phyloP scores from a whole-genome alignment of 2,888 invertebrate species.

The Chrysotoxum bicinctum region DNA sequence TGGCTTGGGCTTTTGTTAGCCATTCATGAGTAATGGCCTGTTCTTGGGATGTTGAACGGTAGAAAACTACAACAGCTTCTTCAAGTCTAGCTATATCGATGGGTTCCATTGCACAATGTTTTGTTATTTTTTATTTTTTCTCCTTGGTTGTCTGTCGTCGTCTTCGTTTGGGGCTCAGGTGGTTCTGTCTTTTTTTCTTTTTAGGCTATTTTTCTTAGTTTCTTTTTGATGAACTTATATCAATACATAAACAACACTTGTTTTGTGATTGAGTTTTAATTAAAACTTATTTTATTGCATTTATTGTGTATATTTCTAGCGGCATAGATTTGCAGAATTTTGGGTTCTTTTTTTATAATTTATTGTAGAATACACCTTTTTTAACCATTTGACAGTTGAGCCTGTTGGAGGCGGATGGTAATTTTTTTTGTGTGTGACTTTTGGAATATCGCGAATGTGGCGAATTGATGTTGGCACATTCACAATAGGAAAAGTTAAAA shows the following conservation, averaged over 20 bases:
- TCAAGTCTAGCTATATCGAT: conserved; percentile 80
- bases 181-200: conserved; percentile 19
- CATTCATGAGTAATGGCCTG: conserved; percentile 91
- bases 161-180: conserved; percentile 15
- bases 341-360: conserved; percentile 33
- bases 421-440: conserved; percentile 11
- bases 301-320: conserved; percentile 42
- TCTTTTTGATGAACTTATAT: conserved; percentile 16
- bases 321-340: conserved; percentile 36
- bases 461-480: conserved; percentile 31
- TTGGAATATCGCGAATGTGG: conserved; percentile 11
- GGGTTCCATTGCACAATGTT: conserved; percentile 76
- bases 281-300: conserved; percentile 8
- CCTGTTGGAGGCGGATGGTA: conserved; percentile 63
- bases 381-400: conserved; percentile 66
- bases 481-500: not conserved
- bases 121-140: conserved; percentile 31
- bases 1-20: conserved; percentile 92
- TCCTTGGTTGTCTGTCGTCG: conserved; percentile 9
- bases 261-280: not conserved
- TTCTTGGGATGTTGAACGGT: conserved; percentile 83
- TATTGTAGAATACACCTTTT: conserved; percentile 67
- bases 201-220: conserved; percentile 19
- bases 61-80: conserved; percentile 81
- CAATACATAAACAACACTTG: conserved; percentile 8